Percentiles rank a stretch among this genome's conserved stretches.
Evolutionary conservation across 2,888 invertebrate species (phyloP).

Genomic region (Yponomeuta plumbellus): DNA sequence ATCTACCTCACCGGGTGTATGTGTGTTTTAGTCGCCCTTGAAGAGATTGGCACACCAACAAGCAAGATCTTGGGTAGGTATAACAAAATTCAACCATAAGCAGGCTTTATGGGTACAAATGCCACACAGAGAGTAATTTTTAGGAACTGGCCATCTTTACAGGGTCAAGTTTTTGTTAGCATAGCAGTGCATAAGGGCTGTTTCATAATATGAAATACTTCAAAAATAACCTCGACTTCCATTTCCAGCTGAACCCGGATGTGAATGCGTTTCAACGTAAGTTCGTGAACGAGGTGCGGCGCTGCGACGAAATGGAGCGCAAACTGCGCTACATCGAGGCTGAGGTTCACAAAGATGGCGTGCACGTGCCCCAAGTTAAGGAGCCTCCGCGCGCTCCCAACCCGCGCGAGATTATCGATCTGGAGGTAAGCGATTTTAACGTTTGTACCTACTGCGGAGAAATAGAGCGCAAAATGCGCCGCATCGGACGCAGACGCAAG

Average conservation of each 20-base stretch:
- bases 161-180: no score
- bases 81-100: no score
- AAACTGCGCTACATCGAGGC: constrained; percentile 90
- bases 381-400: constrained; percentile 87
- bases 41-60: no score
- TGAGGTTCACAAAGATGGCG: constrained; percentile 89
- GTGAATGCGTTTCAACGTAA: constrained; percentile 94
- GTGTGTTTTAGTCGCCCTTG: no score
- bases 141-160: no score
- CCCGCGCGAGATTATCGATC: constrained; percentile 90
- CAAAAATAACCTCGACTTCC: neutral
- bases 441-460: neutral
- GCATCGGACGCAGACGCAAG: neutral
- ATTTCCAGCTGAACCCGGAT: constrained; percentile 85
- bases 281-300: constrained; percentile 92
- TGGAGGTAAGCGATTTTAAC: constrained; percentile 78
- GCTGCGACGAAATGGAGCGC: constrained; percentile 95
- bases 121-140: no score
- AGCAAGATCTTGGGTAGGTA: no score
- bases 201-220: neutral
- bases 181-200: no score
- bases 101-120: no score
- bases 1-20: no score
- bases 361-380: constrained; percentile 84
- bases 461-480: neutral